A percentile compares a stretch with the other conserved stretches of the same genome.
Evolutionary conservation across 1,140 invertebrate genomes (phyloP).

Genomic region (Lethocerus indicus): DNA sequence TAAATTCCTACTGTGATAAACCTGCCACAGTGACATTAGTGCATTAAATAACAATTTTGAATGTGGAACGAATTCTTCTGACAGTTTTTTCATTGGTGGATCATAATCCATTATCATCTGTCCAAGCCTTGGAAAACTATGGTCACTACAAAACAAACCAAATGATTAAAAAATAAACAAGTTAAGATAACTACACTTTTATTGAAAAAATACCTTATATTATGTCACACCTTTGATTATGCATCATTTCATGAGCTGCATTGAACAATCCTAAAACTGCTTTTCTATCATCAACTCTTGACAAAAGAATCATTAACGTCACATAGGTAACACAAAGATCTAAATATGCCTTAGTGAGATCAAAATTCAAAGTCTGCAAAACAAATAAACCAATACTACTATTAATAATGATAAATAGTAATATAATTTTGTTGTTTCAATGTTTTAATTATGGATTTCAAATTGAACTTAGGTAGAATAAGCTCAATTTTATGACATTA

Average conservation of each 20-base stretch:
- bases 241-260: slow-evolving; percentile 90
- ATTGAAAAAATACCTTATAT: neutral
- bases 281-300: slow-evolving; percentile 93
- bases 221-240: slow-evolving; percentile 50
- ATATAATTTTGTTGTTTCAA: no score
- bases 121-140: slow-evolving; percentile 83
- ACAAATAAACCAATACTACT: slow-evolving; percentile 13
- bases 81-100: slow-evolving; percentile 82
- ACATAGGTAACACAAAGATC: slow-evolving; percentile 90
- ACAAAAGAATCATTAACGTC: slow-evolving; percentile 89
- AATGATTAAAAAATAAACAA: neutral
- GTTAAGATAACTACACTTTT: neutral
- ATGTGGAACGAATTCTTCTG: slow-evolving; percentile 94
- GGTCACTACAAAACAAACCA: slow-evolving; percentile 40
- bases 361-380: slow-evolving; percentile 75
- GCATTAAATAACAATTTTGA: slow-evolving; percentile 71
- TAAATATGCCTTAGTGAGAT: slow-evolving; percentile 88
- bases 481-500: no score
- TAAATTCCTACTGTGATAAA: slow-evolving; percentile 81
- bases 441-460: no score
- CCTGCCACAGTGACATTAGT: slow-evolving; percentile 66
- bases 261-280: slow-evolving; percentile 93
- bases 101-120: slow-evolving; percentile 98
- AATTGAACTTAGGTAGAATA: no score
- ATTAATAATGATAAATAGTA: neutral